Evolutionary conservation across 1,140 invertebrate genomes (phyloP), one percentile per base, ranked within the genome.

Genomic region (Ephestia elutella): DNA sequence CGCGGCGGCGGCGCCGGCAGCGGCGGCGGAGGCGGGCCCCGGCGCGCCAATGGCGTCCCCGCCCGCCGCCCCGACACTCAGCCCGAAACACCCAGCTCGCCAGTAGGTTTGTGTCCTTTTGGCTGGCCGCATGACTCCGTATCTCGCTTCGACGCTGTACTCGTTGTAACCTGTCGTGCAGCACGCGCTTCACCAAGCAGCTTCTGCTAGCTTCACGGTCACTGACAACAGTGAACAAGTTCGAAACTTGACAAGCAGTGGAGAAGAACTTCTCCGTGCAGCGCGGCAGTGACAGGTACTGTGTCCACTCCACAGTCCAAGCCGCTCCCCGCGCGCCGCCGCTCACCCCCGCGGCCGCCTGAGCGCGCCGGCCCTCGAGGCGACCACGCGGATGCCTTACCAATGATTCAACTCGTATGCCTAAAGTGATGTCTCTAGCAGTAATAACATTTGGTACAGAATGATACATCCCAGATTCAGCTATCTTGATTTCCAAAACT

Each of bases 41-140:
- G 73, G 73, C 77, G 82, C 75, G 79, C 81, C 84, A 84, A 83
- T 80, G 73, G 79, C 79, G 82, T 71, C 78, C 51, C 65, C 81
- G 71, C 79, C 80, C 78, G 74, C 74, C 78, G 72, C 76, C 75
- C 79, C 78, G 74, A 57, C 51, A 49, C 69, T 75, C 70, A 64
- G 74, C 65, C 70, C 62, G 70, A 70, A 62, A 75, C 81, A 80
- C 79, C 78, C 77, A 77, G 78, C 74, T 71, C 72, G 78, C 81
- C 88, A 90, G 88, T 90, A 90, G 88, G 88, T 90, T 89, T 87
- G 85, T 84, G 87, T 89, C 87, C 87, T 86, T 87, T 88, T 86
- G 86, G 89, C 87, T 89, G 89, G 89, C 89, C 89, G 89, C 89
- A 89, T 89, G 87, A 87, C 89, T 90, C 82, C 86, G 86, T 86